Percentiles rank a stretch among this genome's conserved stretches.
These are phyloP conservation scores for Strix uralensis DNA, from an alignment of 2,113 vertebrate species.

Conservation along the genomic window DNA sequence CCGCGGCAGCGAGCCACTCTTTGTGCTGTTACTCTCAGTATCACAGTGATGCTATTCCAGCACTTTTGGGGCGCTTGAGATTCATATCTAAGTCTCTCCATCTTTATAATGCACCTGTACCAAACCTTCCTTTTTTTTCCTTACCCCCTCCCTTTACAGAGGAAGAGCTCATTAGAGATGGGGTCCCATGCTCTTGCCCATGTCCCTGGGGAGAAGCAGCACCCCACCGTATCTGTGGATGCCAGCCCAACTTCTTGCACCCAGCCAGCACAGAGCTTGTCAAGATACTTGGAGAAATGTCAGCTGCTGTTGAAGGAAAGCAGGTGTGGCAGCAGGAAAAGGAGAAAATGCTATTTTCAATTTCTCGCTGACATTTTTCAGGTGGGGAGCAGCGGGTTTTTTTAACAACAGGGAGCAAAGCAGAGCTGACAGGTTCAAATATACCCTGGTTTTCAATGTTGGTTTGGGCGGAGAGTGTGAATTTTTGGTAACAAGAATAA, in stretches of 20 bases:
- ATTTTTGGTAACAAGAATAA: neutral
- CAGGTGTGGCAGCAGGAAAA: neutral
- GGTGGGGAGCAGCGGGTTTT: neutral
- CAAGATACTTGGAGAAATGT: neutral
- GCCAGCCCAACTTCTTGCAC: accelerated
- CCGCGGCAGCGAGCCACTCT: accelerated
- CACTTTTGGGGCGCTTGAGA: accelerated
- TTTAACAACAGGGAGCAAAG: slow-evolving; percentile 7
- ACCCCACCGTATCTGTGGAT: accelerated
- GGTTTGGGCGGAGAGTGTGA: neutral
- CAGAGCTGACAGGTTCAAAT: slow-evolving; percentile 16
- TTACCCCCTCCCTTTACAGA: neutral
- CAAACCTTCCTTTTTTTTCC: neutral
- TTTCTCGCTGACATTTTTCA: slow-evolving; percentile 26
- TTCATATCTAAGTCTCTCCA: neutral
- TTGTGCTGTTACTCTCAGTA: neutral
- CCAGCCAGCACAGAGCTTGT: neutral
- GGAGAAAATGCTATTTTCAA: slow-evolving; percentile 29
- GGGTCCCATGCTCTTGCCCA: neutral
- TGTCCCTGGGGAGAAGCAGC: neutral
- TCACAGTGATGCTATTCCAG: neutral
- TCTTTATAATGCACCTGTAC: neutral
- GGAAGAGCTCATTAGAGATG: too few relatives aligned
- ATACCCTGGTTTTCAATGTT: accelerated
- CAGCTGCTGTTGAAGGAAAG: neutral